Base-by-base conservation (phyloP, 2,888 invertebrate genomes). In the Synergus gifuensis region DNA sequence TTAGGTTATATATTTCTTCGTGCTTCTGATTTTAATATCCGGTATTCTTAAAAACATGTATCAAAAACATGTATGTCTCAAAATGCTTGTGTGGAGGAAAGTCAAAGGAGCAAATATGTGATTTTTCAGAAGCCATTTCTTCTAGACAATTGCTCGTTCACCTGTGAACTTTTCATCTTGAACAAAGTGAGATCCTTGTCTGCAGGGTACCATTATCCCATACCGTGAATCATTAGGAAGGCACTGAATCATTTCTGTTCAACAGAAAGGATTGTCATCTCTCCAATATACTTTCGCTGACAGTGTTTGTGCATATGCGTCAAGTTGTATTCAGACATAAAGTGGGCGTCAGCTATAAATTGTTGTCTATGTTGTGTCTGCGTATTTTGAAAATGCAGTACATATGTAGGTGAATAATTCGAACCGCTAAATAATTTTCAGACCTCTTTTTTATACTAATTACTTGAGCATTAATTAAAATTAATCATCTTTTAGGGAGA, bases 201-300 rank as follows among this genome's bases (percentile, higher is more conserved):
- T 49, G 67, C 9, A 11, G 14, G 46, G 67, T 49, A 44, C 46
- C 67, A 49, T 49, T 49, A 69, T 49, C 46, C 82, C 63, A 78
- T 83, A 83, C 81, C 83, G 79, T 77, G 83, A 80, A 82, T 85
- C 83, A 82, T 81, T 85, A 83, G 79, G 76, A 66, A 73, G 78
- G 63, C 76, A 73, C 79, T 81, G 84, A 84, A 82, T 84, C 84
- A 81, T 83, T 80, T 69, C 67, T 69, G 44, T 69, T 69, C 46
- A 69, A 18, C 67, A 69, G 46, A 46, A 69, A 69, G 46, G 46
- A 69, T 69, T 69, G 67, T 49, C 67, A 46, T 22, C 46, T 69
- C 28, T 69, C 18, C 16, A 46, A 69, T 69, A 49, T 46, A 69
- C 67, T 69, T 69, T 69, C 67, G 46, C 67, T 69, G 67, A 46